Conservation (phyloP, 2,888 invertebrate species). For the Agrochola lota region DNA sequence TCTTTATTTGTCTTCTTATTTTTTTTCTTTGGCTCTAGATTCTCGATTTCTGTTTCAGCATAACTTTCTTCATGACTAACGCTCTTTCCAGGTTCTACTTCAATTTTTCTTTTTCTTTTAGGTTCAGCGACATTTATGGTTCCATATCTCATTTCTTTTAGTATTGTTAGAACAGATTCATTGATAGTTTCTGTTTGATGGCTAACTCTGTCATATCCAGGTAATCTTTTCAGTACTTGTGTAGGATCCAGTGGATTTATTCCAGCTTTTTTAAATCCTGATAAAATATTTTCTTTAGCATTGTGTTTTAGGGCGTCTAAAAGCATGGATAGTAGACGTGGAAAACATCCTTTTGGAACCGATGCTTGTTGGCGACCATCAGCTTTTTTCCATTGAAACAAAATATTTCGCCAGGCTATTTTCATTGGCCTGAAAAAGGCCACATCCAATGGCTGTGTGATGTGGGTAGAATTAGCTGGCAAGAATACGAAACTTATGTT, state of each 20-base stretch:
- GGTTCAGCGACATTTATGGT: conserved; percentile 43
- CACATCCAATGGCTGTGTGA: conserved; percentile 60
- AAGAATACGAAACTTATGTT: conserved; percentile 57
- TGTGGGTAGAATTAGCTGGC: conserved; percentile 56
- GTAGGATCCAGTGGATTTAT: conserved; percentile 43
- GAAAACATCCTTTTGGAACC: conserved; percentile 63
- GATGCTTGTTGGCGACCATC: conserved; percentile 37
- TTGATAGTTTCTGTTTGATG: conserved; percentile 42
- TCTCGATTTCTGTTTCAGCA: conserved; percentile 45
- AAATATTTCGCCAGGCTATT: conserved; percentile 49
- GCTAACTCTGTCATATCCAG: conserved; percentile 44
- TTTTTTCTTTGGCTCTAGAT: conserved; percentile 37
- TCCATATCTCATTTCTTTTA: conserved; percentile 42
- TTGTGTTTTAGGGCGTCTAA: conserved; percentile 51
- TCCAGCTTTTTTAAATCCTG: conserved; percentile 65
- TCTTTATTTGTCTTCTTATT: conserved; percentile 41
- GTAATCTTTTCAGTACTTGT: conserved; percentile 47
- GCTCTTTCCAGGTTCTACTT: conserved; percentile 46
- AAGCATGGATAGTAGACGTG: conserved; percentile 62
- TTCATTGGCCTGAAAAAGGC: conserved; percentile 60
- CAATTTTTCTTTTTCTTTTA: conserved; percentile 52
- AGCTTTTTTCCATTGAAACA: conserved; percentile 48
- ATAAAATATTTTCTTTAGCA: conserved; percentile 55
- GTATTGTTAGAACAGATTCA: conserved; percentile 44
- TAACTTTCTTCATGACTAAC: conserved; percentile 50